A percentile compares a stretch with the other conserved stretches of the same genome.
Evolutionary conservation across 2,113 vertebrate genomes (phyloP).

Genomic region (Prolemur simus): DNA sequence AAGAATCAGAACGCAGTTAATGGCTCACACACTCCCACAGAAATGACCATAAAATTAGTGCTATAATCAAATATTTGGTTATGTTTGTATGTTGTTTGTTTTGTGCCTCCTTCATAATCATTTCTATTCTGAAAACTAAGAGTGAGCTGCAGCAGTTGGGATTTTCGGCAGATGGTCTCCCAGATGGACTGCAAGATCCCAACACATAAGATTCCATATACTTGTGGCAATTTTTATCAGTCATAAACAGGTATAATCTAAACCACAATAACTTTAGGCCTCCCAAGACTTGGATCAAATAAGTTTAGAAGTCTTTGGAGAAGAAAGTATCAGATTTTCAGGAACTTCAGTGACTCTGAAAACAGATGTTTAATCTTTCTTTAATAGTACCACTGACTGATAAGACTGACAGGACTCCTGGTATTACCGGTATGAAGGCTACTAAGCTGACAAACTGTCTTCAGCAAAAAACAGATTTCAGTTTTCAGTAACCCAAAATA

Average conservation of each 20-base stretch:
- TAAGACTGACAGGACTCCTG: not conserved
- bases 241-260: not conserved
- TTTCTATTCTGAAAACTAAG: not conserved
- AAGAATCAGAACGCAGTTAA: not conserved
- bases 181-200: not conserved
- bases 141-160: not conserved
- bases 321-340: not conserved
- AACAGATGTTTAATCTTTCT: not conserved
- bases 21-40: not conserved
- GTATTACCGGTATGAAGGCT: not conserved
- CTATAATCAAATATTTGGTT: not conserved
- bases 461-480: not conserved
- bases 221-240: not conserved
- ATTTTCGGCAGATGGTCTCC: not conserved
- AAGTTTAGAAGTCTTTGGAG: not conserved
- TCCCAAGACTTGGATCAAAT: not conserved
- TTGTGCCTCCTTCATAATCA: not conserved
- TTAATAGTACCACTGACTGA: not conserved
- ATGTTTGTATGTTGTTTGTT: not conserved
- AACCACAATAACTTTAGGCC: not conserved
- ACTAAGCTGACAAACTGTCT: not conserved
- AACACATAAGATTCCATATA: not conserved
- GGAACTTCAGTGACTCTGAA: slow-evolving; percentile 1
- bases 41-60: not conserved
- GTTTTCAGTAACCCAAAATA: slow-evolving; percentile 24